Evolutionary conservation across 2,113 vertebrate genomes (phyloP), one percentile per base, ranked within the genome.

Genomic region (Caloenas nicobarica): DNA sequence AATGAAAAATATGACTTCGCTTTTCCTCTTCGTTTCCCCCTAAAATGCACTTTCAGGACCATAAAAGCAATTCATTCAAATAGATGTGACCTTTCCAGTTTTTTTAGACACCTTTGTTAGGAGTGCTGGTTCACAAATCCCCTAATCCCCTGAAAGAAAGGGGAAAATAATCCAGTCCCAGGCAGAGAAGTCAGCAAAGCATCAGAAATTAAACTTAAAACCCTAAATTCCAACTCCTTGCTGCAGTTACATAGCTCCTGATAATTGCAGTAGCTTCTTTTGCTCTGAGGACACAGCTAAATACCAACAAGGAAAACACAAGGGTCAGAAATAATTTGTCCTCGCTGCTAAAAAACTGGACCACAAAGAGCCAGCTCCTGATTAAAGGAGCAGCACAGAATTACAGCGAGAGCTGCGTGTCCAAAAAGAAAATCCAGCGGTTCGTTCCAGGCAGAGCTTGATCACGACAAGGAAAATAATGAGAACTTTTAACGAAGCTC

Each of bases 201-300:
- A 82, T 10, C 79, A 58, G 48, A 78, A 96, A 96, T 73, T 28
- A 61, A 82, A 82, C 7, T 50, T 40, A 62, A 83, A 46, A 66
- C 23, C 58, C 54, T 31, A 16, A 84, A 83, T 78, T 88, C 68
- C 48, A 84, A 72, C 62, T 61, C 78, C 51, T 18, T 1, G 3
- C 42, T 44, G 51, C n/a, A 70, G 48, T 51, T 87, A 23, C 0
- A 0, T 33, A 18, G 31, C 74, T 87, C 81, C 78, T 0, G 0
- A 21, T 17, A 66, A 66, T 1, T 66, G 34, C 0, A 80, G 58
- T 3, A 9, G 8, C 25, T 80, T 36, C 19, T 62, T 38, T 60
- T 28, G 2, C 44, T 79, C 66, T n/a, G 15, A 85, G 44, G 46
- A 74, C 26, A 48, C 8, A 23, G 46, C 53, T 25, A 85, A 86